Base-by-base conservation (phyloP, 2,888 invertebrate species). In the Drosophila picticornis region DNA sequence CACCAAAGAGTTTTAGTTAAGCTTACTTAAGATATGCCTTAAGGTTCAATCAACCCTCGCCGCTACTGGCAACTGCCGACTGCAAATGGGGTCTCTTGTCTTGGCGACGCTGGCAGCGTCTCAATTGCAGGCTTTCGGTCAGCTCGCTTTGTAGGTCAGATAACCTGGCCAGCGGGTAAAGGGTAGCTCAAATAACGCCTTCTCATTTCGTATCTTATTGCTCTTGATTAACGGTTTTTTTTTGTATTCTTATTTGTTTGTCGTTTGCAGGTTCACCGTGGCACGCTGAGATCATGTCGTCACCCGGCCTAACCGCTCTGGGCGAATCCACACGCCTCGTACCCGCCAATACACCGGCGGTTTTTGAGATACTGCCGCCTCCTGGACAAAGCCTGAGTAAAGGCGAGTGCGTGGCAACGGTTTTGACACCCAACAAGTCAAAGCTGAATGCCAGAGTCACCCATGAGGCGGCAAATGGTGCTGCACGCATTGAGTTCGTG, bases 401-500 rank as follows among this genome's bases (percentile, higher is more conserved):
- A 74, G 94, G 94, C 90, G 94, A 95, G 91, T 93, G 94, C 88
- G 94, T 95, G 84, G 96, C 96, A 77, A 95, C 95, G 88, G 96
- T 96, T 73, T 94, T 96, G 94, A 97, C 97, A 70, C 98, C 98
- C 16, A 97, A 96, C 67, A 97, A 98, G 91, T 95, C 96, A 72
- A 96, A 96, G 76, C 95, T 98, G 81, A 95, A 96, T 58, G 96
- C 97, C 70, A 95, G 97, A 83, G 96, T 98, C 74, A 94, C 97
- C 88, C 97, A 98, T 91, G 96, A 97, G 91, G 95, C 96, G 88
- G 96, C 95, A 91, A 95, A 96, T 73, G 97, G 97, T 80, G 96
- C 97, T 79, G 98, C 97, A 94, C 96, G 97, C 84, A 96, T 98
- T 84, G 97, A 99, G 94, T 99, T 99, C 94, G 96, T 97, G 50